These are phyloP conservation scores for Batillaria attramentaria DNA, from an alignment of 1,140 invertebrate species.

Conservation along the genomic window DNA sequence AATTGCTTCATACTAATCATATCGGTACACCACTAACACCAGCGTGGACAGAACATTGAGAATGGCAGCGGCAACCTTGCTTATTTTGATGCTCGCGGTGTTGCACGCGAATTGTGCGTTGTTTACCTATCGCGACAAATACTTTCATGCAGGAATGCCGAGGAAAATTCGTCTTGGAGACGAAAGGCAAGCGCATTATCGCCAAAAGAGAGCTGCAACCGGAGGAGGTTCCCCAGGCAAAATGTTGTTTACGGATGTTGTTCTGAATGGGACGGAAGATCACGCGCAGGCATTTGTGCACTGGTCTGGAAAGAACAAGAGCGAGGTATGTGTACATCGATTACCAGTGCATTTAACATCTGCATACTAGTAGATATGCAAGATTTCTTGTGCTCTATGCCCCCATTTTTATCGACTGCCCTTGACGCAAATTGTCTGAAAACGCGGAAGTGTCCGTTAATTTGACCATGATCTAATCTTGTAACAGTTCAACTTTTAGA, in stretches of 20 bases:
- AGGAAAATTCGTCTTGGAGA: neutral
- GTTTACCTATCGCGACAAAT: neutral
- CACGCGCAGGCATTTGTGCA: slow-evolving; percentile 90
- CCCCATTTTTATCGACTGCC: too few species aligned
- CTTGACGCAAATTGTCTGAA: too few species aligned
- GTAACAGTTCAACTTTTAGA: too few species aligned
- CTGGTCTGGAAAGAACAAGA: slow-evolving; percentile 87
- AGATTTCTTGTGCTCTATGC: too few species aligned
- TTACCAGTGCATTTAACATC: too few species aligned
- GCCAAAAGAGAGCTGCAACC: slow-evolving; percentile 10
- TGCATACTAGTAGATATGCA: too few species aligned
- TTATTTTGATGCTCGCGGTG: slow-evolving; percentile 3
- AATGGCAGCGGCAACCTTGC: slow-evolving; percentile 11
- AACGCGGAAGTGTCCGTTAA: too few species aligned
- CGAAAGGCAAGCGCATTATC: neutral
- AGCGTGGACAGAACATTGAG: slow-evolving; percentile 12
- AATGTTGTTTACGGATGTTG: slow-evolving; percentile 4
- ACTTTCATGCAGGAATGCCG: neutral
- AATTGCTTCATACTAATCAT: neutral
- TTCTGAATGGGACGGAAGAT: slow-evolving; percentile 72
- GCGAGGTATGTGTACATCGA: slow-evolving; percentile 82
- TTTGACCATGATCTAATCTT: too few species aligned
- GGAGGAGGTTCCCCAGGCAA: neutral
- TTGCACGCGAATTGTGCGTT: slow-evolving; percentile 12
- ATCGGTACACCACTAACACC: neutral